Conservation (phyloP, 2,113 vertebrate genomes). For the Dipodomys spectabilis region DNA sequence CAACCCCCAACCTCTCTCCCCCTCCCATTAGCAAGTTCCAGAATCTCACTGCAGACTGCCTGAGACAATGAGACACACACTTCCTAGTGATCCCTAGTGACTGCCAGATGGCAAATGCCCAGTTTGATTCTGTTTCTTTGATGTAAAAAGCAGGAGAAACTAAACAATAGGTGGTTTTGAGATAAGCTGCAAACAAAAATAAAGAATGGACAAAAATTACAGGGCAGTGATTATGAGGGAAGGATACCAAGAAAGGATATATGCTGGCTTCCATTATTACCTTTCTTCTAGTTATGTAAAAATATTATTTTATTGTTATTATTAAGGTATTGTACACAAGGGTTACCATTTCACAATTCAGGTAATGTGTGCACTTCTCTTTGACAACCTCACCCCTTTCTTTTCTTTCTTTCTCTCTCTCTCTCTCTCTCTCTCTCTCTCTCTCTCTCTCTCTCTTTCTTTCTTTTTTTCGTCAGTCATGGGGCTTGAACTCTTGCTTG, state of each 20-base stretch:
- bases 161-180: slow-evolving; percentile 47
- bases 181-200: slow-evolving; percentile 44
- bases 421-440: too few species aligned
- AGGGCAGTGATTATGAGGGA: background rate
- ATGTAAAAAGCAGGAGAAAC: slow-evolving; percentile 30
- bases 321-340: too few species aligned
- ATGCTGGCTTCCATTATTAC: background rate
- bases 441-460: too few species aligned
- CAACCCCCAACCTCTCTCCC: too few species aligned
- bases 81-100: slow-evolving; percentile 65
- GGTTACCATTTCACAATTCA: too few species aligned
- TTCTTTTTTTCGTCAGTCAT: too few species aligned
- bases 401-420: too few species aligned
- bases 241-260: background rate
- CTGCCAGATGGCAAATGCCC: slow-evolving; percentile 5
- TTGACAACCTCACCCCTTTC: too few species aligned
- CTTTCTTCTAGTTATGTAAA: too few species aligned
- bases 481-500: too few species aligned
- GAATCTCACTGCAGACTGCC: slow-evolving; percentile 27
- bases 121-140: slow-evolving; percentile 41
- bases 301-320: too few species aligned
- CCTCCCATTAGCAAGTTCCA: slow-evolving; percentile 28
- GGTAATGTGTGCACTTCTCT: too few species aligned
- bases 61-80: background rate
- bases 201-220: slow-evolving; percentile 7